Evolutionary conservation across 2,113 vertebrate species (phyloP), one percentile per base, ranked within the genome.

Genomic region (Nestor notabilis): DNA sequence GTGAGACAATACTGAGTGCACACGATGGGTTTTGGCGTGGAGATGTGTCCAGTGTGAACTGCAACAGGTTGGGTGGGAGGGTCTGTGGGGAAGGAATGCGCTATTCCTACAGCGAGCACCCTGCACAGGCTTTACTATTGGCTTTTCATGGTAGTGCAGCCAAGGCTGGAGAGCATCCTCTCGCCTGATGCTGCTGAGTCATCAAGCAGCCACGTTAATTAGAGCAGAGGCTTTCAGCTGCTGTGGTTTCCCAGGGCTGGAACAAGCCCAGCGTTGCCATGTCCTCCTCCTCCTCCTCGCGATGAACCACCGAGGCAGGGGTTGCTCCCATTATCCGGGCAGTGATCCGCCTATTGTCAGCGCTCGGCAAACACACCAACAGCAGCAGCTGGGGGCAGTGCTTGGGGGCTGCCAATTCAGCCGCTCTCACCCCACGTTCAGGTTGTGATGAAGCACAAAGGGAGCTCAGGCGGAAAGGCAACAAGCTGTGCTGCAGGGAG

Each of bases 71-170:
- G 64, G 23, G 16, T 0, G 11, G 66, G 63, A 46, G 46, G 58
- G 24, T 41, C 44, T 43, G 31, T 7, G 1, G 23, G 35, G 80
- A 16, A 23, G 81, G 43, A 23, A 4, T 0, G 37, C 55, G 41
- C 17, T 17, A 1, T 13, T 56, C 83, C 60, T 23, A 3, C 1
- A 7, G 68, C 0, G 14, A 39, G 33, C 20, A 1, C 1, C 0
- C 31, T 2, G 21, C 35, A 2, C 2, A 8, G 37, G 11, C 31
- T 37, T 4, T 9, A 2, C 37, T 5, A 0, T 3, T 23, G 10
- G 10, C 49, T 37, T 23, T 15, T 4, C 23, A 1, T 2, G 17
- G 41, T 0, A 33, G 18, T 5, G 58, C 39, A 18, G 46, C 1
- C 23, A 1, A 7, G 50, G 25, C 11, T 5, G 13, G 71, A n/a